Evolutionary conservation across 2,113 vertebrate genomes (phyloP).

Genomic region (Rhabdornis inornatus): DNA sequence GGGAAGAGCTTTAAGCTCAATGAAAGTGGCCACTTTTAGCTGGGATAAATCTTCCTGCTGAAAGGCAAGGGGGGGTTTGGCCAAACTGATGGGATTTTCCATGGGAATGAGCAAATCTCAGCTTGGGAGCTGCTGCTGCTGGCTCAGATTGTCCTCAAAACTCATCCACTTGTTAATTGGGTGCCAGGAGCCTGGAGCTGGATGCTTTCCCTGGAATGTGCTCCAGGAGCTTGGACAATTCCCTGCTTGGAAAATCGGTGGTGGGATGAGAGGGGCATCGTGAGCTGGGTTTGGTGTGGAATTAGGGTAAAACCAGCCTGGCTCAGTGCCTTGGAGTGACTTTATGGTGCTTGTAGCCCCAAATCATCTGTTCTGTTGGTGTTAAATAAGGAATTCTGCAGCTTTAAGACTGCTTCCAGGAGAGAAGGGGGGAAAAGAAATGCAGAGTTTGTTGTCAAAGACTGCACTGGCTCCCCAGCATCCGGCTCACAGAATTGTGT

Average conservation of each 20-base stretch:
- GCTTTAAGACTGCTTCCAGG: no score
- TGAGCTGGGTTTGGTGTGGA: not conserved
- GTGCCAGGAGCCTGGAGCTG: not conserved
- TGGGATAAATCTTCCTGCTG: not conserved
- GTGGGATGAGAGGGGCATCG: not conserved
- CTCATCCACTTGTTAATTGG: not conserved
- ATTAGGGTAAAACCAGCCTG: not conserved
- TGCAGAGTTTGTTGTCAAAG: no score
- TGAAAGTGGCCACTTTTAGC: not conserved
- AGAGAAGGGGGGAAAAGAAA: no score
- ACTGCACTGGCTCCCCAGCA: no score
- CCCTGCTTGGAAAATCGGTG: fast-evolving
- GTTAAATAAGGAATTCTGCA: no score
- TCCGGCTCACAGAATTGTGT: no score
- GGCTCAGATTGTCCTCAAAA: not conserved
- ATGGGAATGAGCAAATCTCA: not conserved
- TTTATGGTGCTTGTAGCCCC: no score
- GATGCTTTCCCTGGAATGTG: not conserved
- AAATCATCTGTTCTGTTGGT: no score
- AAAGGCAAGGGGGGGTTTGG: not conserved
- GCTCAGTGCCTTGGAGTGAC: no score
- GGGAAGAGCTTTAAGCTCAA: not conserved
- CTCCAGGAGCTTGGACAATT: not conserved
- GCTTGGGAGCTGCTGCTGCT: not conserved
- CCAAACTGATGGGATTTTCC: not conserved